Conservation (phyloP, 2,888 invertebrate genomes). For the Stenodema calcarata region DNA sequence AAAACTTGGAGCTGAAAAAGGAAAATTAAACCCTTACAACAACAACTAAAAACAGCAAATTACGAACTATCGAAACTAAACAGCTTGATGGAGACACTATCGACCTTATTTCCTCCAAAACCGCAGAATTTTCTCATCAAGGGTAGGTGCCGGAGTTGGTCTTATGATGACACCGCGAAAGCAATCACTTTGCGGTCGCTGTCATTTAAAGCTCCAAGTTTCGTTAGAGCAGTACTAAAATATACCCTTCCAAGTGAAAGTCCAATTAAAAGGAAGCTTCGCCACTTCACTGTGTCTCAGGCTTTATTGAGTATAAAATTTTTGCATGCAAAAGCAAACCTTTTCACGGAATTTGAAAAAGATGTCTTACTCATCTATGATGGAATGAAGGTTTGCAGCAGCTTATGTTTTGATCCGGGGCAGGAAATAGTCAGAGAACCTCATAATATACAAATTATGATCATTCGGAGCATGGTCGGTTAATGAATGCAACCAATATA, state of each 20-base stretch:
- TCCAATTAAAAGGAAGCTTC: slow-evolving; percentile 21
- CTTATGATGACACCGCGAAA: neutral
- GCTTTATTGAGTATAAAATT: neutral
- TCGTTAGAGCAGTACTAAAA: slow-evolving; percentile 22
- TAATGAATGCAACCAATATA: slow-evolving; percentile 29
- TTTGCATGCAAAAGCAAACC: slow-evolving; percentile 15
- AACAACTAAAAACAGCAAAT: no score
- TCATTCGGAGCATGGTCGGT: slow-evolving; percentile 2
- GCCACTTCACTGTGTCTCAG: slow-evolving; percentile 26
- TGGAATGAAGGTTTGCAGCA: slow-evolving; percentile 41
- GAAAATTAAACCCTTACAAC: no score
- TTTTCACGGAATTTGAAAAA: slow-evolving; percentile 36
- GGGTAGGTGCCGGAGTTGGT: neutral
- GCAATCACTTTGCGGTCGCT: neutral
- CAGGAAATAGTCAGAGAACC: slow-evolving; percentile 37
- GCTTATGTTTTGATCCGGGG: slow-evolving; percentile 18
- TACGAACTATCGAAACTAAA: no score
- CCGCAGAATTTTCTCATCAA: neutral
- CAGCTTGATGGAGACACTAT: neutral
- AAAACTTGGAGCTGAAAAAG: no score
- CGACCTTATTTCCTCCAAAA: neutral
- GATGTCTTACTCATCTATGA: slow-evolving; percentile 17
- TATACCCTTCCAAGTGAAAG: slow-evolving; percentile 35
- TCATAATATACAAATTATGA: slow-evolving; percentile 27
- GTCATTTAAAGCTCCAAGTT: slow-evolving; percentile 29